Base-by-base conservation (phyloP, 2,113 vertebrate genomes). In the Alouatta palliata region DNA sequence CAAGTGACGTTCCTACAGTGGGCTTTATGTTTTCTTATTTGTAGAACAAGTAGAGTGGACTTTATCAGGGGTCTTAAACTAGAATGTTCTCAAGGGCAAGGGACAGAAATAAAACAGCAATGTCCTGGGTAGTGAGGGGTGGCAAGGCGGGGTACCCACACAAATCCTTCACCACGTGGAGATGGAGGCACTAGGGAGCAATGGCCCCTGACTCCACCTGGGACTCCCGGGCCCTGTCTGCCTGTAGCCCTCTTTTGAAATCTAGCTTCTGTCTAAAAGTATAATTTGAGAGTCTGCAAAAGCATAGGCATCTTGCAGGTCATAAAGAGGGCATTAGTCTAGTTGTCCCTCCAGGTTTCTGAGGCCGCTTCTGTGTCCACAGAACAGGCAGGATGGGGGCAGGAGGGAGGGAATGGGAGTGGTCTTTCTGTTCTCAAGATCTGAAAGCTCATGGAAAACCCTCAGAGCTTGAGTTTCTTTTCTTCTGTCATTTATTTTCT, bases 331-430 rank as follows among this genome's bases (percentile, higher is more conserved):
- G 7, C 0, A 1, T 52, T 4, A 3, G 11, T 8, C 47, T 32
- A 1, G 1, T 13, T 21, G 43, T 17, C 45, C 37, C 37, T 23
- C 12, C 16, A 10, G 4, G 17, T 8, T 45, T 43, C 21, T 30
- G 49, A n/a, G 37, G 10, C 61, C 10, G 3, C 23, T 30, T 81
- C 30, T 13, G 0, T 43, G 19, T 43, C n/a, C 52, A 11, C 6
- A 66, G 76, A 66, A 45, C 35, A 11, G 10, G 2, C 2, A 1
- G 27, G 35, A 21, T 8, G 3, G 1, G 30, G 12, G 3, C 4
- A 43, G 5, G 20, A 58, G 13, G 19, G 16, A 6, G 0, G 0
- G n/a, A 35, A 43, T 16, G 7, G 0, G 25, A 73, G 2, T 8
- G 8, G 23, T 47, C 56, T n/a, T 49, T 87, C 37, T 5, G 8